These are phyloP conservation scores for Drosophila mauritiana DNA, from an alignment of 1,140 invertebrate genomes.

Conservation along the genomic window DNA sequence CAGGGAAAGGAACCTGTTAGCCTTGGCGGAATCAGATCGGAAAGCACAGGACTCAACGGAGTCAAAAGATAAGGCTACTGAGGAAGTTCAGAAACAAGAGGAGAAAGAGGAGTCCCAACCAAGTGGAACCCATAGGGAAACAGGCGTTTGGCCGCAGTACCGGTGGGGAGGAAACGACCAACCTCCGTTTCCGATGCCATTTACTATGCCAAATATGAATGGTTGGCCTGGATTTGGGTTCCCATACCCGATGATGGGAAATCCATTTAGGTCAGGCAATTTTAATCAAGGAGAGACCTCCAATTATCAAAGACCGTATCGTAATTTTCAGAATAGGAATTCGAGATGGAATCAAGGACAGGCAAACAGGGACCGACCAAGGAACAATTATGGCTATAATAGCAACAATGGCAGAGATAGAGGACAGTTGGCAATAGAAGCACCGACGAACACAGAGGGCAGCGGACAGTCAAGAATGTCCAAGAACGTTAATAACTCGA, in stretches of 20 bases:
- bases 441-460: not conserved
- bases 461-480: conserved; percentile 3
- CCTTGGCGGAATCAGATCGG: not conserved
- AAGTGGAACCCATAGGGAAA: not conserved
- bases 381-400: not conserved
- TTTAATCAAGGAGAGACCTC: not conserved
- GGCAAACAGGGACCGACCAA: not conserved
- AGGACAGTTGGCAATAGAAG: not conserved
- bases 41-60: not conserved
- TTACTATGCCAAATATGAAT: not conserved
- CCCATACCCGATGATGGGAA: conserved; percentile 2
- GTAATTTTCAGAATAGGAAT: not conserved
- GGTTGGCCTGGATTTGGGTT: not conserved
- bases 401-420: not conserved
- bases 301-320: not conserved
- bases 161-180: not conserved
- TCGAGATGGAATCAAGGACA: not conserved
- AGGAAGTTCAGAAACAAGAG: too few species aligned
- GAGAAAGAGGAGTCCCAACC: too few species aligned
- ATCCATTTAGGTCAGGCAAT: not conserved
- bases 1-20: not conserved
- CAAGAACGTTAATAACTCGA: not conserved
- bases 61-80: too few species aligned
- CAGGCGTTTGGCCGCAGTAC: not conserved
- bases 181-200: conserved; percentile 1